phyloP scores from a whole-genome alignment of 2,113 vertebrate genomes.

The Fregetta grallaria region DNA sequence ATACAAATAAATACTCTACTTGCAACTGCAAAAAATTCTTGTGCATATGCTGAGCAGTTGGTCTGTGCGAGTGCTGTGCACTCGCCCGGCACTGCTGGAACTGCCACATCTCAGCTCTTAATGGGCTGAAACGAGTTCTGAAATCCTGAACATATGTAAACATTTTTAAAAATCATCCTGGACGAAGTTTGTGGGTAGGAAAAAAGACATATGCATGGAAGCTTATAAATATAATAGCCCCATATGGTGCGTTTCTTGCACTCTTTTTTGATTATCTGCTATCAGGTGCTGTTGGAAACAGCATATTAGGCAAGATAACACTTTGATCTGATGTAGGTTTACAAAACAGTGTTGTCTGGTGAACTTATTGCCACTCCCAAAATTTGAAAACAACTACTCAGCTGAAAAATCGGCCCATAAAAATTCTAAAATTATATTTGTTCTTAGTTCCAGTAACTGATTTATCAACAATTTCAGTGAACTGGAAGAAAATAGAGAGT shows the following conservation, averaged over 20 bases:
- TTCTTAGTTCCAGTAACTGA: background rate
- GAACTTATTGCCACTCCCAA: background rate
- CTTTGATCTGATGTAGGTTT: background rate
- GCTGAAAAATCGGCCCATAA: background rate
- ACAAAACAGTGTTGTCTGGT: background rate
- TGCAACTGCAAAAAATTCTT: background rate
- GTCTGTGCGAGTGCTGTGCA: background rate
- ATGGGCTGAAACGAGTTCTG: background rate
- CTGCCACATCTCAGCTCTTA: background rate
- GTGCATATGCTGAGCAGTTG: constrained; percentile 6
- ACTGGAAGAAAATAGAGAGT: background rate
- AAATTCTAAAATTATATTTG: background rate
- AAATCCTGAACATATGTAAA: background rate
- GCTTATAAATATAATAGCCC: background rate
- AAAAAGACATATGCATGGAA: background rate
- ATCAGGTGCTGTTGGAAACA: background rate
- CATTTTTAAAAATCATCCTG: background rate
- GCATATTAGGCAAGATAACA: background rate
- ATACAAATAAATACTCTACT: background rate
- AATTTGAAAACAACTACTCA: background rate
- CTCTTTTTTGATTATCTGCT: background rate
- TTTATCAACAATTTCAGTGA: background rate
- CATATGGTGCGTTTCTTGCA: background rate
- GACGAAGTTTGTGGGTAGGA: background rate
- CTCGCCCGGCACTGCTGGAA: background rate